Evolutionary conservation across 2,797 vertebrate species (phyloP).

Genomic region (Phoebastria nigripes): DNA sequence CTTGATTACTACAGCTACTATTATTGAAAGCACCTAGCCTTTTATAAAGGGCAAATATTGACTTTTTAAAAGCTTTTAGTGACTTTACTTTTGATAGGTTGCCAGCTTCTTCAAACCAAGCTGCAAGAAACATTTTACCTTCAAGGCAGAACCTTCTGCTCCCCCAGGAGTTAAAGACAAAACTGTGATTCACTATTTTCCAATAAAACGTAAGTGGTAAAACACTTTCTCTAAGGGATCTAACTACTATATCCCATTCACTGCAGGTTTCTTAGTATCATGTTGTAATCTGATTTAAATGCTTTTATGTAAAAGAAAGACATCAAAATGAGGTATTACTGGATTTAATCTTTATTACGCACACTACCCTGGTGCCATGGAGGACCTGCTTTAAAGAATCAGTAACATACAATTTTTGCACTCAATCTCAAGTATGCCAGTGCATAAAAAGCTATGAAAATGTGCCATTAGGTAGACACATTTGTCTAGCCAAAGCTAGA

Average conservation of each 20-base stretch:
- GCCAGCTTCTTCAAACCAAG: neutral
- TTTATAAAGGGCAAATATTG: neutral
- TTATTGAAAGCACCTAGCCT: neutral
- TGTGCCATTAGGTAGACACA: neutral
- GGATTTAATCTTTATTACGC: slow-evolving; percentile 17
- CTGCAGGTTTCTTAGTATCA: neutral
- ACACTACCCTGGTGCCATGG: neutral
- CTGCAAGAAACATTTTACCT: neutral
- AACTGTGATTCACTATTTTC: neutral
- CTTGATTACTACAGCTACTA: neutral
- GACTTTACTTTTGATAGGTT: neutral
- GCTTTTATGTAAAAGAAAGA: neutral
- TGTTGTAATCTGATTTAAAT: neutral
- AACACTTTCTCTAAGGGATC: neutral
- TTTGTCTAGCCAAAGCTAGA: too few species aligned
- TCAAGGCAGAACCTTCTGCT: neutral
- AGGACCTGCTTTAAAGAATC: slow-evolving; percentile 13
- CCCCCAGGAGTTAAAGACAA: neutral
- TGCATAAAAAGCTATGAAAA: neutral
- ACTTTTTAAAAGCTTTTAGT: neutral
- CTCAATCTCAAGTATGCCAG: neutral
- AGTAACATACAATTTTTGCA: neutral
- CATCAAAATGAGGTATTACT: neutral
- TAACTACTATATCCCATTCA: neutral
- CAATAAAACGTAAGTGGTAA: neutral